phyloP scores from a whole-genome alignment of 2,113 vertebrate species.

The Poecilia latipinna region DNA sequence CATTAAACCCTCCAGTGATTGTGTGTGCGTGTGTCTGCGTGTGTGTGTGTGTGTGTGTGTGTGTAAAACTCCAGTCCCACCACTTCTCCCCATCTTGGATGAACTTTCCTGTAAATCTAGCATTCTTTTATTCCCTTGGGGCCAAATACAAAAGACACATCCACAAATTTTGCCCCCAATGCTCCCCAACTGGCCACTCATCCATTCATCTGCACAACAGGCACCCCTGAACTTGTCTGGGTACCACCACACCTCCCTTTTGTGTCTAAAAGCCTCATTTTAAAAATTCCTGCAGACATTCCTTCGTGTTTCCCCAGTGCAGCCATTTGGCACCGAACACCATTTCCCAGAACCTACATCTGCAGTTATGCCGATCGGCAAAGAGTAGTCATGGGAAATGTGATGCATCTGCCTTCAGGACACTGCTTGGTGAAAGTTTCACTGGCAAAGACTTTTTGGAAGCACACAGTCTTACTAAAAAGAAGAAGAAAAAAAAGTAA shows the following conservation, averaged over 20 bases:
- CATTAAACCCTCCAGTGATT: slow-evolving; percentile 47
- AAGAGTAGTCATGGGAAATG: slow-evolving; percentile 1
- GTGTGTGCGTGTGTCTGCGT: neutral
- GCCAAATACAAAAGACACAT: slow-evolving; percentile 48
- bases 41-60: slow-evolving; percentile 11
- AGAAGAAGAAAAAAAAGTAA: neutral
- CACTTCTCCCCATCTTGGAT: slow-evolving; percentile 31
- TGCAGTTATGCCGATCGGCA: slow-evolving; percentile 51
- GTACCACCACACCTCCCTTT: slow-evolving; percentile 26
- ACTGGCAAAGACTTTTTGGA: neutral
- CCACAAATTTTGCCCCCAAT: slow-evolving; percentile 24
- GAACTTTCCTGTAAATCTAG: slow-evolving; percentile 55
- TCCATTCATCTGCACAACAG: slow-evolving; percentile 53
- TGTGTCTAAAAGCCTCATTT: slow-evolving; percentile 49
- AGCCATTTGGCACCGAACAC: slow-evolving; percentile 65
- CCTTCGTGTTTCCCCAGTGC: slow-evolving; percentile 66
- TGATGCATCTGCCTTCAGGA: neutral
- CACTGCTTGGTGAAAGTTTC: neutral
- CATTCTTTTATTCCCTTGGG: slow-evolving; percentile 38
- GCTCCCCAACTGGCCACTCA: slow-evolving; percentile 32
- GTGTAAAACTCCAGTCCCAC: slow-evolving; percentile 22
- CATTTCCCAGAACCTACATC: slow-evolving; percentile 72
- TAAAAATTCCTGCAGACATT: slow-evolving; percentile 78
- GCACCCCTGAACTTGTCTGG: slow-evolving; percentile 42
- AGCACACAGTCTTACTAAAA: neutral